phyloP scores from a whole-genome alignment of 2,888 invertebrate species.

The Leucophenga montana region DNA sequence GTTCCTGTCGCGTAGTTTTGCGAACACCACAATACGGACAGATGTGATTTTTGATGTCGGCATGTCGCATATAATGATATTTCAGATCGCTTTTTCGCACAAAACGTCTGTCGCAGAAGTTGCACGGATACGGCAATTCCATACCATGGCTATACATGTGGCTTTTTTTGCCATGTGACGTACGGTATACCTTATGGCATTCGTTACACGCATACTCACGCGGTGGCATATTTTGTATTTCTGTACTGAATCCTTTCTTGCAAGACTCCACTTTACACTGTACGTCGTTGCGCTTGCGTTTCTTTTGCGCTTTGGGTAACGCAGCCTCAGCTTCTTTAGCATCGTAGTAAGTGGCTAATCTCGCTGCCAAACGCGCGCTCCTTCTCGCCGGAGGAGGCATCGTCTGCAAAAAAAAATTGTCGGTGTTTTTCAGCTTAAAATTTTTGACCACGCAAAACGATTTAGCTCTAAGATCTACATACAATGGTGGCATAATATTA shows the following conservation, averaged over 20 bases:
- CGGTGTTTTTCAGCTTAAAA: too few species aligned
- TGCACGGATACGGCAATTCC: constrained; percentile 49
- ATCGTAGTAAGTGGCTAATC: too few species aligned
- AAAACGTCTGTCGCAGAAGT: constrained; percentile 47
- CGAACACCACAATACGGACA: constrained; percentile 58
- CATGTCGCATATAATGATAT: constrained; percentile 55
- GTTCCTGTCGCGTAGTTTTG: constrained; percentile 54
- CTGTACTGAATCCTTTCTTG: constrained; percentile 43
- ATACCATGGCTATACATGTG: background rate
- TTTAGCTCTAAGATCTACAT: too few species aligned
- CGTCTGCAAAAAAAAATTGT: too few species aligned
- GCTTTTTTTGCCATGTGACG: background rate
- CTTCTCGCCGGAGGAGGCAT: too few species aligned
- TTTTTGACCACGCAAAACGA: too few species aligned
- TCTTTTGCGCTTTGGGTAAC: too few species aligned
- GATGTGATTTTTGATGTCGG: constrained; percentile 55
- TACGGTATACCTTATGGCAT: background rate
- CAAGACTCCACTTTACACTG: background rate
- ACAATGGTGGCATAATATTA: too few species aligned
- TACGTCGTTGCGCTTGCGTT: too few species aligned
- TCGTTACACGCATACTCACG: background rate
- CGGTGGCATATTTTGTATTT: background rate
- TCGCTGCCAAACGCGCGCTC: too few species aligned
- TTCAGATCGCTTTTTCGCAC: constrained; percentile 52
- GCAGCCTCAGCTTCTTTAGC: too few species aligned